Conservation (phyloP, 1,140 invertebrate genomes). For the Antheraea pernyi region DNA sequence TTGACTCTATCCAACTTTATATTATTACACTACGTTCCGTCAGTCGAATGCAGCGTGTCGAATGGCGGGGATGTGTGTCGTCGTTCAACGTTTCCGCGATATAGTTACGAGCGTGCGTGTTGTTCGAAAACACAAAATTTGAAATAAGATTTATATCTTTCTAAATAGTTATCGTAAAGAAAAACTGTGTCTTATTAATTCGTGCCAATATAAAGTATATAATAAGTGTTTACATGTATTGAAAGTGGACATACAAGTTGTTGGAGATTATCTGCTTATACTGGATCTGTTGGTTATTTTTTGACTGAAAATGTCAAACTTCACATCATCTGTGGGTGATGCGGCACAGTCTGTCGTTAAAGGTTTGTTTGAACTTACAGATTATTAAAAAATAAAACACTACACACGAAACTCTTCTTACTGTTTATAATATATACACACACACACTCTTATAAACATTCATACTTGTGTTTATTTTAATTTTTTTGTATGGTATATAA, state of each 20-base stretch:
- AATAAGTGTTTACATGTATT: conserved; percentile 32
- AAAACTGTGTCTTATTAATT: conserved; percentile 49
- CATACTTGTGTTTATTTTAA: no score
- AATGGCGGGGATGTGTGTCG: conserved; percentile 27
- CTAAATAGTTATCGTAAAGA: conserved; percentile 31
- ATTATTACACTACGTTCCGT: conserved; percentile 22
- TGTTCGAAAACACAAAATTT: conserved; percentile 33
- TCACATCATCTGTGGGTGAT: conserved; percentile 44
- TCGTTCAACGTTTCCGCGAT: conserved; percentile 11
- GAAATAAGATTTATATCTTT: conserved; percentile 49
- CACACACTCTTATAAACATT: no score
- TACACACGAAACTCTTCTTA: no score
- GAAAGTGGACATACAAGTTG: conserved; percentile 14
- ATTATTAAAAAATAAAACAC: background rate
- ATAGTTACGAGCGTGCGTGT: conserved; percentile 32
- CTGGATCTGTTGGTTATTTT: background rate
- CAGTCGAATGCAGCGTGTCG: conserved; percentile 47
- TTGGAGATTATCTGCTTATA: background rate
- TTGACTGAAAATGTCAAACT: conserved; percentile 55
- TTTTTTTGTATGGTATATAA: no score
- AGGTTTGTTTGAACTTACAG: conserved; percentile 40
- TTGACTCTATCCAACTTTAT: conserved; percentile 48
- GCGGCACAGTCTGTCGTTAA: conserved; percentile 51
- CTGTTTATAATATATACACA: no score
- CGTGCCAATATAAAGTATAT: conserved; percentile 49